Conservation (phyloP, 2,113 vertebrate species). For the Eidolon helvum region DNA sequence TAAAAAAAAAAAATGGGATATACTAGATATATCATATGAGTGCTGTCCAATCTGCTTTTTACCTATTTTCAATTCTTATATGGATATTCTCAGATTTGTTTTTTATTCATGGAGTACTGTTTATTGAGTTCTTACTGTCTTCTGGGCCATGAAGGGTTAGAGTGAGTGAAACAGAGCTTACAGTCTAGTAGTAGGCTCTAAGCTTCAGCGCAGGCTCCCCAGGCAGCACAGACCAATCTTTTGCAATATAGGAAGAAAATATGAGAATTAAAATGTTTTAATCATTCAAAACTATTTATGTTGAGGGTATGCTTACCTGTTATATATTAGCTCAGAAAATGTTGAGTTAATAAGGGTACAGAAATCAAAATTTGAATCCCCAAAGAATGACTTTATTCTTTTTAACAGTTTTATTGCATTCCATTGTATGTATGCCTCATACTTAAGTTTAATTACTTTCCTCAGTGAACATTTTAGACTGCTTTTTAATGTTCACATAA, state of each 20-base stretch:
- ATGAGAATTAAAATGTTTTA: background rate
- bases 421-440: background rate
- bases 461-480: background rate
- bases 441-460: conserved; percentile 11
- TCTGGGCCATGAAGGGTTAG: background rate
- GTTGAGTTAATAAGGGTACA: conserved; percentile 23
- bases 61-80: background rate
- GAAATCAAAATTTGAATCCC: background rate
- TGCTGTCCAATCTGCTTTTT: background rate
- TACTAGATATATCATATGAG: background rate
- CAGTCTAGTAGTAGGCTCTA: background rate
- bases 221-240: background rate
- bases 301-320: background rate
- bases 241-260: background rate
- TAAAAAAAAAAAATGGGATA: background rate
- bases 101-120: background rate
- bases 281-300: background rate
- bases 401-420: conserved; percentile 3
- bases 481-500: background rate
- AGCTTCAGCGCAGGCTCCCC: background rate
- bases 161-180: background rate
- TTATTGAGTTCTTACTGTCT: background rate
- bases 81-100: background rate
- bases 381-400: background rate
- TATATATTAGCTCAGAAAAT: background rate